Conservation (phyloP, 2,113 vertebrate species). For the Porphyrio hochstetteri region DNA sequence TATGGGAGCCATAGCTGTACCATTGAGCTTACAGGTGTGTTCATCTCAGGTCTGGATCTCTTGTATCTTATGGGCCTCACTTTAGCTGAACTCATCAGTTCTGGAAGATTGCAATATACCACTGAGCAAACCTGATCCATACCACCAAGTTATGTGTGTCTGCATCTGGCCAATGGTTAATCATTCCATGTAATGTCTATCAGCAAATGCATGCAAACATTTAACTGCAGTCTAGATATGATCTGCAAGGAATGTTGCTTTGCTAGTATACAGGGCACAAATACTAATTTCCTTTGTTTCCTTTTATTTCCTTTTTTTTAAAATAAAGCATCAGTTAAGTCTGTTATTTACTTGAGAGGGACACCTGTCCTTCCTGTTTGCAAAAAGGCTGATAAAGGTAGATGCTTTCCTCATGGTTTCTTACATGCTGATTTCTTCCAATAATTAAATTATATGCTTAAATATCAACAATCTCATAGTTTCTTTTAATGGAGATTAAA, state of each 20-base stretch:
- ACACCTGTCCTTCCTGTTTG: not conserved
- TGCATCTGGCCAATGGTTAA: not conserved
- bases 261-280: not conserved
- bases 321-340: not conserved
- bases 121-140: not conserved
- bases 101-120: not conserved
- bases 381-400: not conserved
- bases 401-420: not conserved
- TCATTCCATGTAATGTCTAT: not conserved
- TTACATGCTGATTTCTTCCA: not conserved
- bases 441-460: not conserved
- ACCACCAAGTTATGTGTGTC: not conserved
- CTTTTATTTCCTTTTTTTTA: not conserved
- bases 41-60: not conserved
- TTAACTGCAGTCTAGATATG: not conserved
- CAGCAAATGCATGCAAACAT: not conserved
- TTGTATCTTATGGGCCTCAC: not conserved
- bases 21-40: not conserved
- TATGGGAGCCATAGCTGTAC: not conserved
- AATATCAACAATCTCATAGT: not conserved
- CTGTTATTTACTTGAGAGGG: not conserved
- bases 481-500: not conserved
- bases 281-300: not conserved
- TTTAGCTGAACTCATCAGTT: not conserved
- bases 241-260: not conserved